A percentile compares a stretch with the other conserved stretches of the same genome.
These are phyloP conservation scores for Ceratina japonica DNA, from an alignment of 1,140 invertebrate genomes.

Conservation along the genomic window DNA sequence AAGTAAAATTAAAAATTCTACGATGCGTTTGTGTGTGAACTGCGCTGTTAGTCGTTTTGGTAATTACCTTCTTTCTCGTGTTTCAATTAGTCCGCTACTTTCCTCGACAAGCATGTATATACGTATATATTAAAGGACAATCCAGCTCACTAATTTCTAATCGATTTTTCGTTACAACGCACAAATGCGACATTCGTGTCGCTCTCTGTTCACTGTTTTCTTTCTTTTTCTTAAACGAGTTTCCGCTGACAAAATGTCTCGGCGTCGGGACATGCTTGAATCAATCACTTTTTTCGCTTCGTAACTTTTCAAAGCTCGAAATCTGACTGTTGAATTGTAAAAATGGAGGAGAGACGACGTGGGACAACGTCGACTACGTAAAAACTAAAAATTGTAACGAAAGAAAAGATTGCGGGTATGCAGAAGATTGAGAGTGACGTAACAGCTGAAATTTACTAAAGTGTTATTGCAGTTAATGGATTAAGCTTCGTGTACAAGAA, in stretches of 20 bases:
- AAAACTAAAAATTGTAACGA: slow-evolving; percentile 33
- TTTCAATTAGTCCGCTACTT: slow-evolving; percentile 59
- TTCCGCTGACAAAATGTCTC: background rate
- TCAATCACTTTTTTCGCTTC: too few species aligned
- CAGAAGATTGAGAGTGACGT: slow-evolving; percentile 15
- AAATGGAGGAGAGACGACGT: slow-evolving; percentile 31
- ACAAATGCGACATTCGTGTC: background rate
- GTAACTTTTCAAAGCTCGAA: too few species aligned
- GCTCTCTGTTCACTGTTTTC: slow-evolving; percentile 8
- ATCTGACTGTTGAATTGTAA: background rate
- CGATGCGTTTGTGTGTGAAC: slow-evolving; percentile 56
- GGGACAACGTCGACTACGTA: background rate
- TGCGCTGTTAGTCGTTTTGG: slow-evolving; percentile 64
- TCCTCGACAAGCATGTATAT: slow-evolving; percentile 35
- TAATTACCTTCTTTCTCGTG: slow-evolving; percentile 74
- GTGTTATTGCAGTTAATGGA: slow-evolving; percentile 42
- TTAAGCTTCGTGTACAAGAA: slow-evolving; percentile 35
- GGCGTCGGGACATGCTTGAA: too few species aligned
- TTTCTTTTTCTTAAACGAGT: background rate
- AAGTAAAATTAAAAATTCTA: slow-evolving; percentile 51
- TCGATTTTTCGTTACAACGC: slow-evolving; percentile 9
- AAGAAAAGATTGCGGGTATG: slow-evolving; percentile 10
- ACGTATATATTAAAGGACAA: slow-evolving; percentile 1
- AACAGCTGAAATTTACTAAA: slow-evolving; percentile 38
- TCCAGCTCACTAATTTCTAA: slow-evolving; percentile 35